Conservation (phyloP, 2,888 invertebrate species). For the Agrilus mali region DNA sequence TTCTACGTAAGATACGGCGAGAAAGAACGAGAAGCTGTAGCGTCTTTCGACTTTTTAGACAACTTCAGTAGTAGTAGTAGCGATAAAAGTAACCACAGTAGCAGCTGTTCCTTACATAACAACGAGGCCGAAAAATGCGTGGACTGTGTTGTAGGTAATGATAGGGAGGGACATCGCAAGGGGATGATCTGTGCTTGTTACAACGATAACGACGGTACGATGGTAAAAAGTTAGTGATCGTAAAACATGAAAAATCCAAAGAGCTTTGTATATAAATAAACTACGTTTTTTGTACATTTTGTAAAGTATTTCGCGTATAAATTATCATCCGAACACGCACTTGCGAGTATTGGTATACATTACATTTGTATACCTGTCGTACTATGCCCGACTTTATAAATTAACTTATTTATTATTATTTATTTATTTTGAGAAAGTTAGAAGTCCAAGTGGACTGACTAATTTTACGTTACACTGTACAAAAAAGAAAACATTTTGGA, state of each 20-base stretch:
- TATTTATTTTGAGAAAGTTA: too few species aligned
- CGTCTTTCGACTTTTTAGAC: conserved; percentile 69
- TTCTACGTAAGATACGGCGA: conserved; percentile 69
- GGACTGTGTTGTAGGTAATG: conserved; percentile 8
- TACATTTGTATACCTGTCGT: too few species aligned
- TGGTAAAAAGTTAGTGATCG: too few species aligned
- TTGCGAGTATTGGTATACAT: too few species aligned
- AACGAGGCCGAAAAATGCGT: conserved; percentile 10
- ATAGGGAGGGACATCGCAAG: conserved; percentile 1
- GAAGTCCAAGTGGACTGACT: too few species aligned
- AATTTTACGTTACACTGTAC: too few species aligned
- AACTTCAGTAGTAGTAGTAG: conserved; percentile 36
- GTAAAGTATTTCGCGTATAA: not conserved
- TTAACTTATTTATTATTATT: too few species aligned
- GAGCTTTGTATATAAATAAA: too few species aligned
- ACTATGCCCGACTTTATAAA: too few species aligned
- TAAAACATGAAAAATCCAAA: too few species aligned
- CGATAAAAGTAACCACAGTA: conserved; percentile 39
- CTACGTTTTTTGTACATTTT: not conserved
- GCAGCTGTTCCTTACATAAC: conserved; percentile 24
- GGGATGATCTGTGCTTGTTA: not conserved
- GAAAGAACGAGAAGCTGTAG: conserved; percentile 63
- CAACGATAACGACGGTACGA: not conserved
- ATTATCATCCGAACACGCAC: not conserved
- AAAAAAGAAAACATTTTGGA: too few species aligned